Evolutionary conservation across 1,140 invertebrate genomes (phyloP).

Genomic region (Neodiprion lecontei): DNA sequence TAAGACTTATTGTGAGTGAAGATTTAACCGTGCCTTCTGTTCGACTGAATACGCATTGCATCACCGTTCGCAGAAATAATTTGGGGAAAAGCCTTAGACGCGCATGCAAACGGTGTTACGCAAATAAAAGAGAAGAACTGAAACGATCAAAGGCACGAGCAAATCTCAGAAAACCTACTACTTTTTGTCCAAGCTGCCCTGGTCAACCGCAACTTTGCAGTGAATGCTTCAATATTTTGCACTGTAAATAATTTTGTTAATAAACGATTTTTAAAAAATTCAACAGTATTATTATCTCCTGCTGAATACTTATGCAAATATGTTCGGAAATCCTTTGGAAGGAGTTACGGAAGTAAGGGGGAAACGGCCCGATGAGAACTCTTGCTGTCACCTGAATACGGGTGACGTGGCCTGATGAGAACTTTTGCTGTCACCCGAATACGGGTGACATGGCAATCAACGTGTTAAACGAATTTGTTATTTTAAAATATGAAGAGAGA

Average conservation of each 20-base stretch:
- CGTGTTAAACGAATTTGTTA: too few relatives aligned
- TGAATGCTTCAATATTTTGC: slow-evolving; percentile 14
- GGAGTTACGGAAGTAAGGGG: background rate
- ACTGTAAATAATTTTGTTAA: slow-evolving; percentile 19
- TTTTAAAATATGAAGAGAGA: too few relatives aligned
- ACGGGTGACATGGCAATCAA: too few relatives aligned
- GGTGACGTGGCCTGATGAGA: too few relatives aligned
- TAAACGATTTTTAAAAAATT: background rate
- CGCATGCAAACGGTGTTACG: slow-evolving; percentile 18
- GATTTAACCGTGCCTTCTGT: slow-evolving; percentile 19
- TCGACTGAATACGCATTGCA: background rate
- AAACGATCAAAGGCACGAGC: slow-evolving; percentile 19
- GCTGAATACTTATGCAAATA: slow-evolving; percentile 8
- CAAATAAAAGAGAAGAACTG: slow-evolving; percentile 20
- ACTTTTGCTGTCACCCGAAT: too few relatives aligned
- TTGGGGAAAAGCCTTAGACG: background rate
- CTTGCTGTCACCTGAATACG: too few relatives aligned
- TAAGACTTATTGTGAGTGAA: slow-evolving; percentile 14
- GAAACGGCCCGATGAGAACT: background rate
- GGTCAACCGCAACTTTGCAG: slow-evolving; percentile 11
- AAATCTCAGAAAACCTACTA: slow-evolving; percentile 17
- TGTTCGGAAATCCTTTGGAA: slow-evolving; percentile 15
- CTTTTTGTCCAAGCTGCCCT: slow-evolving; percentile 16
- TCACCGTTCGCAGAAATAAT: slow-evolving; percentile 4
- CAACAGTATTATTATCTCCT: slow-evolving; percentile 16